These are phyloP conservation scores for Aphrophora alni DNA, from an alignment of 2,888 invertebrate genomes.

Conservation along the genomic window DNA sequence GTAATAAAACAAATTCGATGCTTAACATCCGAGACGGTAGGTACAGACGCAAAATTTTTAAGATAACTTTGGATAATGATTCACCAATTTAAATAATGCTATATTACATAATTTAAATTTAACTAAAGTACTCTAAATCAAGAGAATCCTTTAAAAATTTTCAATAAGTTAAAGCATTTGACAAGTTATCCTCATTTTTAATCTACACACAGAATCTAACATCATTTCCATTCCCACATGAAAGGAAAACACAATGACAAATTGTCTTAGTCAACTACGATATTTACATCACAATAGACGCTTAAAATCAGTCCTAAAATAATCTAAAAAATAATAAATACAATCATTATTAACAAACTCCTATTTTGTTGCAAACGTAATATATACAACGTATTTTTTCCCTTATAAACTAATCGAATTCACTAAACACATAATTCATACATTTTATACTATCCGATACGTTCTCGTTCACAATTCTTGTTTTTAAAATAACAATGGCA, in stretches of 20 bases:
- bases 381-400: neutral
- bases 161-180: neutral
- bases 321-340: neutral
- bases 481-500: slow-evolving; percentile 28
- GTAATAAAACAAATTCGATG: too few species aligned
- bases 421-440: neutral
- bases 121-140: neutral
- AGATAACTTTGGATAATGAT: too few species aligned
- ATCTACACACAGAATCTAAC: neutral
- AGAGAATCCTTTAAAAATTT: neutral
- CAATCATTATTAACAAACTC: neutral
- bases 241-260: neutral
- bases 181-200: neutral
- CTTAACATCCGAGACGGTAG: too few species aligned
- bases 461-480: neutral
- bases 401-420: neutral
- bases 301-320: neutral
- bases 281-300: slow-evolving; percentile 6
- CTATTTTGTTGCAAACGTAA: neutral
- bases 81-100: too few species aligned
- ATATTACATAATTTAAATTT: too few species aligned
- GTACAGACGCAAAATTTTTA: too few species aligned
- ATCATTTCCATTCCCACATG: neutral
- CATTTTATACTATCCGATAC: neutral
- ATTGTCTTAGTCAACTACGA: neutral